Evolutionary conservation across 2,113 vertebrate species (phyloP).

Genomic region (Macrotus californicus): DNA sequence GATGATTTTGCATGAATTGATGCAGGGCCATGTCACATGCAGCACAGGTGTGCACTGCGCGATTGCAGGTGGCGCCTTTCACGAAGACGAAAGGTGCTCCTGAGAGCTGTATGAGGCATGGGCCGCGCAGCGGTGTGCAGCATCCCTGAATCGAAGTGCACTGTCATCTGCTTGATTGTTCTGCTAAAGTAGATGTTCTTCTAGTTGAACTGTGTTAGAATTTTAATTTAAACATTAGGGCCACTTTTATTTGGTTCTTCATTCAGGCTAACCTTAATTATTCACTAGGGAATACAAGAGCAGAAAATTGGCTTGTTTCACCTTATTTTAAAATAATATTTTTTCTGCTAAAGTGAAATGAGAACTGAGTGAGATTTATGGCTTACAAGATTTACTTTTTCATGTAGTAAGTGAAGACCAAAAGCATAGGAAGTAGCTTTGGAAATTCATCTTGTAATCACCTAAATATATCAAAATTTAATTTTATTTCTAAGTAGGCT

Average conservation of each 20-base stretch:
- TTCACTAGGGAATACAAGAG: background rate
- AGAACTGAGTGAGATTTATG: background rate
- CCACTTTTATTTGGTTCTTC: constrained; percentile 14
- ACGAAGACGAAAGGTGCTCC: rapidly evolving
- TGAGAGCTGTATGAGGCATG: background rate
- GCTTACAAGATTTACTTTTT: constrained; percentile 2
- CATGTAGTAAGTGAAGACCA: background rate
- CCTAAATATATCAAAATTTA: background rate
- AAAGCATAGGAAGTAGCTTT: background rate
- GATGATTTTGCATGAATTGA: background rate
- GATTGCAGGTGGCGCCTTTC: background rate
- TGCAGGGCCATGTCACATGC: rapidly evolving
- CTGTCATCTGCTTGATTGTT: background rate
- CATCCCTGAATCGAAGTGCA: background rate
- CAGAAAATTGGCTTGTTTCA: constrained; percentile 18
- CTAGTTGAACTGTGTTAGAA: background rate
- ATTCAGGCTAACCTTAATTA: constrained; percentile 7
- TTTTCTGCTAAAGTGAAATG: constrained; percentile 25
- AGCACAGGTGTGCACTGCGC: background rate
- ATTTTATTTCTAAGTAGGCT: background rate
- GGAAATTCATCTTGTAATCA: constrained; percentile 19
- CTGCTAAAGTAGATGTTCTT: background rate
- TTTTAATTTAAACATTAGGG: background rate
- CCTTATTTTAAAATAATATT: constrained; percentile 6
- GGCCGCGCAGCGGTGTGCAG: background rate